These are phyloP conservation scores for Pheosia tremula DNA, from an alignment of 2,888 invertebrate species.

Conservation along the genomic window DNA sequence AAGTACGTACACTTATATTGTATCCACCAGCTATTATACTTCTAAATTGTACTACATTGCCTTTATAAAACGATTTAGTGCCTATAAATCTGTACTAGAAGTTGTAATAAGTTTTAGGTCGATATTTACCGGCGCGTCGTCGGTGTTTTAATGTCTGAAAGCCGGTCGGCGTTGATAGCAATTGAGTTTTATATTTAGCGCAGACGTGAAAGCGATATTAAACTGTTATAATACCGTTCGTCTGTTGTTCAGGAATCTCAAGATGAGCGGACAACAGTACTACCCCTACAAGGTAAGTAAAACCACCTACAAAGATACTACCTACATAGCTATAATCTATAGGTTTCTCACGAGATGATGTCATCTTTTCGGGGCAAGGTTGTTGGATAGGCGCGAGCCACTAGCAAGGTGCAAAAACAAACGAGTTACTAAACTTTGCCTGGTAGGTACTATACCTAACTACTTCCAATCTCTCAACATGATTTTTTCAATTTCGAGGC, in stretches of 20 bases:
- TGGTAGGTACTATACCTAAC: background rate
- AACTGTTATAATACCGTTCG: slow-evolving; percentile 43
- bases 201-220: slow-evolving; percentile 38
- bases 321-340: slow-evolving; percentile 47
- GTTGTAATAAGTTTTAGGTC: slow-evolving; percentile 19
- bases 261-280: slow-evolving; percentile 92
- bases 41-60: slow-evolving; percentile 10
- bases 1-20: slow-evolving; percentile 63
- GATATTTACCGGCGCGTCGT: slow-evolving; percentile 38
- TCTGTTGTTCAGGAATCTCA: slow-evolving; percentile 73
- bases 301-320: slow-evolving; percentile 55
- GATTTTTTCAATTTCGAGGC: too few species aligned
- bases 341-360: slow-evolving; percentile 75
- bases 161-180: slow-evolving; percentile 62
- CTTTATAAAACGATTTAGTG: slow-evolving; percentile 21
- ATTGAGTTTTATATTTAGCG: slow-evolving; percentile 67
- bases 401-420: slow-evolving; percentile 15
- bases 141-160: slow-evolving; percentile 53
- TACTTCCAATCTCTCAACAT: too few species aligned
- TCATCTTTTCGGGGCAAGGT: slow-evolving; percentile 63
- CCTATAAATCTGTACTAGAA: slow-evolving; percentile 14
- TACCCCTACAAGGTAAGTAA: slow-evolving; percentile 93
- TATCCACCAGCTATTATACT: slow-evolving; percentile 14
- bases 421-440: background rate
- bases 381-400: slow-evolving; percentile 42